Percentiles rank a stretch among this genome's conserved stretches.
Conservation (phyloP, 2,797 vertebrate species). For the Cryptoblepharus egeriae region DNA sequence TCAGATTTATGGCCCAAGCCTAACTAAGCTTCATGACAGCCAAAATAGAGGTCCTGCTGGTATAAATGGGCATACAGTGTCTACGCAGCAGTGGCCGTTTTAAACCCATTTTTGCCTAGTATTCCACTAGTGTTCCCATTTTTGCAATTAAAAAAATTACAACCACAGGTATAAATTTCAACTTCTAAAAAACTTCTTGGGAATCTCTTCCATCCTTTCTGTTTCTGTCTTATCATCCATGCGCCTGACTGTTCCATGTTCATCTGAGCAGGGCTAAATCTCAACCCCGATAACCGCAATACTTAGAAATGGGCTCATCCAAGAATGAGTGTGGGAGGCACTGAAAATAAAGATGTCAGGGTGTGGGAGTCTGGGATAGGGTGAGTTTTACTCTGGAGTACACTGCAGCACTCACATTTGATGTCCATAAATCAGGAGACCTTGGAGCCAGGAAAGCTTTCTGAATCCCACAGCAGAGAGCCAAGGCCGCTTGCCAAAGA, state of each 20-base stretch:
- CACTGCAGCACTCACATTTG: conserved; percentile 7
- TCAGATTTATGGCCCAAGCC: too few relatives aligned
- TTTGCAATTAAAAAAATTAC: too few relatives aligned
- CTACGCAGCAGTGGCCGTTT: too few relatives aligned
- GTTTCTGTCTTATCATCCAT: background rate
- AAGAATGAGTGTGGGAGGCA: conserved; percentile 35
- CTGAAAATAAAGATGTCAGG: conserved; percentile 31
- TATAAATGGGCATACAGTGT: too few relatives aligned
- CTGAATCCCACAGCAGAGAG: background rate
- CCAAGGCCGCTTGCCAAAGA: background rate
- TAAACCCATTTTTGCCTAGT: too few relatives aligned
- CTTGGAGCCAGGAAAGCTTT: background rate
- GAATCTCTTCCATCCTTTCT: background rate
- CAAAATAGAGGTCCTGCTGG: too few relatives aligned
- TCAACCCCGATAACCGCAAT: conserved; percentile 35
- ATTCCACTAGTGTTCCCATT: too few relatives aligned
- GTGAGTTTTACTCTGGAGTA: conserved; percentile 34
- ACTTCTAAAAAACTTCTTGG: background rate
- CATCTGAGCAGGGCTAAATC: background rate
- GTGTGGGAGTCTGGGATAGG: conserved; percentile 25
- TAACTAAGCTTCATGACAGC: too few relatives aligned
- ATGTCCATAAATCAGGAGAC: conserved; percentile 31
- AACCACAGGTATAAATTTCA: too few relatives aligned
- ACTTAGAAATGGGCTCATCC: conserved; percentile 35
- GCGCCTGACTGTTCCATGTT: background rate